These are phyloP conservation scores for Pygoscelis antarcticus DNA, from an alignment of 2,113 vertebrate genomes.

Conservation along the genomic window DNA sequence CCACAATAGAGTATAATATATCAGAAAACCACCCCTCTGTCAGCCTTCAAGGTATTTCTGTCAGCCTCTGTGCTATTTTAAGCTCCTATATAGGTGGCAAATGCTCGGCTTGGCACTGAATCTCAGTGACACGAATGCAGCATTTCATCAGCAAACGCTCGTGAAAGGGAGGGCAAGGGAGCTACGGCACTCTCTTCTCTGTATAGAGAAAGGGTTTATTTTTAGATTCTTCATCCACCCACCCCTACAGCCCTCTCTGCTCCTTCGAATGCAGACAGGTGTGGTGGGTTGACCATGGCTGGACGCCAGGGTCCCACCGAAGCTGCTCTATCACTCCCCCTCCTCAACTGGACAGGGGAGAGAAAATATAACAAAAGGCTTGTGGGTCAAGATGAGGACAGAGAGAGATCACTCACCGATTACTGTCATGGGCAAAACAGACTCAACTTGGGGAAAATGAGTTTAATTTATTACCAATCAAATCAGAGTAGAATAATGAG, in stretches of 20 bases:
- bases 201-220: neutral
- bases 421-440: neutral
- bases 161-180: neutral
- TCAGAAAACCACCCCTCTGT: neutral
- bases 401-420: neutral
- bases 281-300: neutral
- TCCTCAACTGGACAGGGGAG: neutral
- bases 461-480: neutral
- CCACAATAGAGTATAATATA: neutral
- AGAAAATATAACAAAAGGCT: neutral
- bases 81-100: conserved; percentile 41
- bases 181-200: neutral
- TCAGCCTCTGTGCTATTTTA: conserved; percentile 56
- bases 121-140: conserved; percentile 5
- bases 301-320: neutral
- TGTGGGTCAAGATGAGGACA: neutral
- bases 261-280: neutral
- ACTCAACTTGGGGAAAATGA: neutral
- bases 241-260: neutral
- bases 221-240: neutral
- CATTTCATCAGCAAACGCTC: neutral
- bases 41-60: conserved; percentile 53
- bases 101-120: neutral
- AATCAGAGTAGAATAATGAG: neutral
- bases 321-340: neutral